Base-by-base conservation (phyloP, 2,888 invertebrate genomes). In the Epiblema foenella region DNA sequence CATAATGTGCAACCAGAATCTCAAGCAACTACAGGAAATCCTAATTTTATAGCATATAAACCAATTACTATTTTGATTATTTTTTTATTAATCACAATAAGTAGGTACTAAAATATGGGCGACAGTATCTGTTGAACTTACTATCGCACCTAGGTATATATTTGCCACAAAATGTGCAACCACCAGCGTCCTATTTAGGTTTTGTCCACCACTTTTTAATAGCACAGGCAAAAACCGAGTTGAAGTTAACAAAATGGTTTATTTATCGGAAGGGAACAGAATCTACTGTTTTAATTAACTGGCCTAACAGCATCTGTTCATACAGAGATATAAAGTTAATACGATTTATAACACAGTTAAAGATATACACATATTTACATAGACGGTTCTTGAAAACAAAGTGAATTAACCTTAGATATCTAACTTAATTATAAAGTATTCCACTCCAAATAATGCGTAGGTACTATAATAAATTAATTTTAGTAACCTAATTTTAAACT, bases 401-500 rank as follows among this genome's bases (percentile, higher is more conserved):
- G 15, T 56, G n/a, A 18, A 15, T 18, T n/a, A 46, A 18, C 46
- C 54, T 52, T 51, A 58, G 17, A 15, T 24, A 59, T 24, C 33
- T 49, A 52, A n/a, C 17, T 42, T 69, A 52, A 18, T 29, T 58
- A 57, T 17, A 29, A 18, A 42, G 64, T 39, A 59, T 24, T 70
- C 46, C 42, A 54, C 46, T 66, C 24, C 59, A 46, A 56, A 59
- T 49, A 56, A 57, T 37, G 37, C 24, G 11, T 46, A 60, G 33
- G 60, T 57, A 57, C 56, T 57, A 46, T 15, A 67, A 71, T 67
- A 71, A 71, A 62, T 67, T 42, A 64, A 17, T 58, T 57, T 42
- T 42, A 20, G 24, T 46, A 46, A 42, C 8, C 15, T 60, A 46
- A 42, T n/a, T 29, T 46, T 62, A 20, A 29, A 39, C 54, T 37